These are phyloP conservation scores for Drosophila elegans DNA, from an alignment of 1,140 invertebrate genomes.

Conservation along the genomic window DNA sequence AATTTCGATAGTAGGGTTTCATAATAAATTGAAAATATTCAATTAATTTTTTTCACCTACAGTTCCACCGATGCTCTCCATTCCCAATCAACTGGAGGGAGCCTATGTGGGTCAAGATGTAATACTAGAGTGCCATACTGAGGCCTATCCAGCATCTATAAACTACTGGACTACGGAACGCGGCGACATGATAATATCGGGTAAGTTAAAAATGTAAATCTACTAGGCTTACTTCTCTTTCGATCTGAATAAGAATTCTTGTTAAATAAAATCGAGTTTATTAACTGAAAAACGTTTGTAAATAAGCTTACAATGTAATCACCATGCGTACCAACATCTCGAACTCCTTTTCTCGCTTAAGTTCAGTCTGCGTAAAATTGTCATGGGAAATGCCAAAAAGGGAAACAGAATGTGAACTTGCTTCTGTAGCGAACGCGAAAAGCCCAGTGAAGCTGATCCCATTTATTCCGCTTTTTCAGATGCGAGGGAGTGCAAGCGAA, in stretches of 20 bases:
- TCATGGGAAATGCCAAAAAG: constrained; percentile 48
- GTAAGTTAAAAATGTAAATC: constrained; percentile 86
- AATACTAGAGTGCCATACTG: constrained; percentile 93
- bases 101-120: constrained; percentile 93
- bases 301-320: constrained; percentile 76
- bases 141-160: constrained; percentile 94
- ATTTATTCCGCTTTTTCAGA: constrained; percentile 29
- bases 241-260: too few relatives aligned
- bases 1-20: background rate
- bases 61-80: constrained; percentile 95
- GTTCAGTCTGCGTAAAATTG: constrained; percentile 38
- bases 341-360: constrained; percentile 4
- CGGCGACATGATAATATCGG: constrained; percentile 95
- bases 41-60: background rate
- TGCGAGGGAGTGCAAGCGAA: constrained; percentile 22
- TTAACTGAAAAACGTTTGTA: constrained; percentile 61
- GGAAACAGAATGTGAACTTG: constrained; percentile 45
- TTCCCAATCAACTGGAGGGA: constrained; percentile 93
- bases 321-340: constrained; percentile 39
- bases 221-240: too few relatives aligned
- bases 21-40: too few relatives aligned
- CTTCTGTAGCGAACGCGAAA: constrained; percentile 45
- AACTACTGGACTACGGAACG: constrained; percentile 95
- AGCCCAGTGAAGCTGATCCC: constrained; percentile 39
- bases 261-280: constrained; percentile 29